These are phyloP conservation scores for Gari tellinella DNA, from an alignment of 2,888 invertebrate species.

Conservation along the genomic window DNA sequence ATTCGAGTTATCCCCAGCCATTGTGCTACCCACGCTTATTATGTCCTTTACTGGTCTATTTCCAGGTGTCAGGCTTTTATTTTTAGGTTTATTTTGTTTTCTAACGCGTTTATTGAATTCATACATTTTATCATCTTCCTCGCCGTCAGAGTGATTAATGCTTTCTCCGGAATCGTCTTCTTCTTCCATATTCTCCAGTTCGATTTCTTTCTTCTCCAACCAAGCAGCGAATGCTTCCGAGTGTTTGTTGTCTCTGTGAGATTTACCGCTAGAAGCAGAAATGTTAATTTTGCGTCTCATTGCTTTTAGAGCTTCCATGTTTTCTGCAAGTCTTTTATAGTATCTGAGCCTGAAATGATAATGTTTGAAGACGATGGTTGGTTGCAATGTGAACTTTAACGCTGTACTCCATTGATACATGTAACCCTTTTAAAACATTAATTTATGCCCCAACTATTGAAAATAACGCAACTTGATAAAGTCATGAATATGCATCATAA, in stretches of 20 bases:
- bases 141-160: conserved; percentile 38
- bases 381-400: background rate
- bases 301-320: conserved; percentile 27
- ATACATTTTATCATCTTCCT: conserved; percentile 52
- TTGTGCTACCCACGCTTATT: conserved; percentile 60
- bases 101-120: conserved; percentile 62
- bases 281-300: conserved; percentile 52
- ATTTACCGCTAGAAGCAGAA: conserved; percentile 13
- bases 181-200: conserved; percentile 39
- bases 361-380: background rate
- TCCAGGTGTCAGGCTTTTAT: conserved; percentile 42
- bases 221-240: conserved; percentile 69
- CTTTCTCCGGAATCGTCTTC: conserved; percentile 38
- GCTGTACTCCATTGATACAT: no score
- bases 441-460: no score
- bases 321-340: conserved; percentile 32
- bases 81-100: conserved; percentile 41
- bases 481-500: no score
- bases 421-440: no score
- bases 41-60: conserved; percentile 53
- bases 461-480: no score
- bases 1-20: conserved; percentile 48
- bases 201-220: conserved; percentile 64
- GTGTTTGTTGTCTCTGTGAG: conserved; percentile 16
- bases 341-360: conserved; percentile 17